These are phyloP conservation scores for Recurvirostra avosetta DNA, from an alignment of 2,113 vertebrate species.

Conservation along the genomic window DNA sequence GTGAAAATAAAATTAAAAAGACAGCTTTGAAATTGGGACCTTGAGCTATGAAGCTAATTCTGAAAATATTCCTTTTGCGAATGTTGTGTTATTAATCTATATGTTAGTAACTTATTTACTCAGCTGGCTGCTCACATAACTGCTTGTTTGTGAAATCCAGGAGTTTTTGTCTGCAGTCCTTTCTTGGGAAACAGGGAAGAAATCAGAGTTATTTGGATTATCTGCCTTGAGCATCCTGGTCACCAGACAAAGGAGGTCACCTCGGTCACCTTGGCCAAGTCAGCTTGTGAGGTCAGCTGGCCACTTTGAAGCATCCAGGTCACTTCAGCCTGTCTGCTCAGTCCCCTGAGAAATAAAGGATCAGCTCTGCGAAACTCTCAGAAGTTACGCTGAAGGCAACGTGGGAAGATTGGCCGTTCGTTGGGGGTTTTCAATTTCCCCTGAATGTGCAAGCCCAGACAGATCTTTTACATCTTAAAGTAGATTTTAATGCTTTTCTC, in stretches of 20 bases:
- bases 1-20: background rate
- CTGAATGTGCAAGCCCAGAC: background rate
- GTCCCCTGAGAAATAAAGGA: background rate
- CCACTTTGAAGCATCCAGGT: background rate
- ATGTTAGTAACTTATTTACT: background rate
- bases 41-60: background rate
- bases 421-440: background rate
- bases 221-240: background rate
- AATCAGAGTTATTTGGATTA: background rate
- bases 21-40: background rate
- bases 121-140: background rate
- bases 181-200: background rate
- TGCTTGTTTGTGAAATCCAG: background rate
- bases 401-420: rapidly evolving
- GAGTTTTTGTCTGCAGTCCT: background rate
- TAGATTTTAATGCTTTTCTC: constrained; percentile 11
- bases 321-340: background rate
- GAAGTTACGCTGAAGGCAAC: background rate
- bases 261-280: background rate
- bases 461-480: background rate
- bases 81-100: background rate
- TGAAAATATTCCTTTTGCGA: background rate
- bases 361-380: background rate
- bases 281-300: background rate
- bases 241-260: background rate